Evolutionary conservation across 1,140 invertebrate genomes (phyloP), one percentile per base, ranked within the genome.

Genomic region (Galleria mellonella): DNA sequence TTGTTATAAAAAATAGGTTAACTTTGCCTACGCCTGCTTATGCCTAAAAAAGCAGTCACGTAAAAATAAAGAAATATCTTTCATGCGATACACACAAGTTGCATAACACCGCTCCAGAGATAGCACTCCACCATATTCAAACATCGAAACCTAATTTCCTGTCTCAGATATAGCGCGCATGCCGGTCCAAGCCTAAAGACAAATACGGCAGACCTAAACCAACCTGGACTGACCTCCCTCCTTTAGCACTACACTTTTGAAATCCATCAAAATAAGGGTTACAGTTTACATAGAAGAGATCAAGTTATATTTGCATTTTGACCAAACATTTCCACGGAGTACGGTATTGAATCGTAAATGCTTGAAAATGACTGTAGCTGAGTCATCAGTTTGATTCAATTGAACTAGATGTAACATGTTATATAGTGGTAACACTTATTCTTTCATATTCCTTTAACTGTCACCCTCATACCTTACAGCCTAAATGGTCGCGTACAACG

Each of bases 291-390:
- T 41, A 37, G 8, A 27, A 47, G 14, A 46, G 64, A 10, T 58
- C 69, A 54, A 44, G 61, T 4, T 46, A 50, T 0, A 28, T 0
- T 55, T 51, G 54, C 28, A 10, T 10, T 32, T 32, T 38, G 46
- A 44, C 31, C 44, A 53, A 52, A 60, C 48, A 51, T 32, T 52
- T 46, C 47, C 44, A 47, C 37, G 17, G 39, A 29, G 37, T 14
- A 13, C 6, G 17, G 50, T 36, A 53, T 53, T 51, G 50, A 43
- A 23, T 23, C 17, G 39, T 42, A 46, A 51, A 51, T 43, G 53
- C 38, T 15, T 49, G 55, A 53, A 58, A 58, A 58, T 41, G 43
- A 38, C 35, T 42, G 42, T 48, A 44, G 46, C 43, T 33, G 46
- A 14, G 43, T 33, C 28, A 32, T 52, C 43, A 32, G 37, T 36